These are phyloP conservation scores for Anagrus nilaparvatae DNA, from an alignment of 1,140 invertebrate genomes.

Conservation along the genomic window DNA sequence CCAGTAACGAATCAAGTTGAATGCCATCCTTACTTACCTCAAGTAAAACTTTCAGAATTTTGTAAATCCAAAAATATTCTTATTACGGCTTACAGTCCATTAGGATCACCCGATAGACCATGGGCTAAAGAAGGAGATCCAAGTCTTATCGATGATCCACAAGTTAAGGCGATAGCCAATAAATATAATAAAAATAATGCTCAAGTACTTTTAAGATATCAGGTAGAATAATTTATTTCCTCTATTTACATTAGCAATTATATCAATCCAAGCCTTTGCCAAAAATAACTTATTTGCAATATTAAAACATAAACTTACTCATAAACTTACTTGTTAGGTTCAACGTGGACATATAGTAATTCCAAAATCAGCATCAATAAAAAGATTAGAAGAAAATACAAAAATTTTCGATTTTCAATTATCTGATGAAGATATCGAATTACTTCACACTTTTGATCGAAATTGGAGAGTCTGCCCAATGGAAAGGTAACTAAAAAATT, in stretches of 20 bases:
- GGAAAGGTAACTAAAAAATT: constrained; percentile 4
- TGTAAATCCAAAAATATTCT: constrained; percentile 50
- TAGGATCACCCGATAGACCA: constrained; percentile 53
- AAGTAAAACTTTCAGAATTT: constrained; percentile 53
- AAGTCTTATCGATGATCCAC: constrained; percentile 51
- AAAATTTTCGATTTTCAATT: constrained; percentile 70
- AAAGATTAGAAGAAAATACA: constrained; percentile 64
- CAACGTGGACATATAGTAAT: constrained; percentile 68
- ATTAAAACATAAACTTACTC: too few relatives aligned
- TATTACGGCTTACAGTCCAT: constrained; percentile 61
- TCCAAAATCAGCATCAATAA: constrained; percentile 70
- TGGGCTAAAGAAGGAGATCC: constrained; percentile 63
- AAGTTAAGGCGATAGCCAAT: constrained; percentile 50
- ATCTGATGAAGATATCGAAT: constrained; percentile 27
- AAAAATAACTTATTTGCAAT: too few relatives aligned
- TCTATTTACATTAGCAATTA: too few relatives aligned
- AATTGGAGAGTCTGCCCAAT: constrained; percentile 17
- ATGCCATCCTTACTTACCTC: constrained; percentile 61
- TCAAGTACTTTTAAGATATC: constrained; percentile 50
- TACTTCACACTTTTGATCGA: constrained; percentile 19
- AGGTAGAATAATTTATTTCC: too few relatives aligned
- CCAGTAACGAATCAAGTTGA: constrained; percentile 76
- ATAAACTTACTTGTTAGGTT: constrained; percentile 50
- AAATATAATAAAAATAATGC: constrained; percentile 62
- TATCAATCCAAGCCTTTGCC: too few relatives aligned